A percentile compares a stretch with the other conserved stretches of the same genome.
These are phyloP conservation scores for Podilymbus podiceps DNA, from an alignment of 2,113 vertebrate species.

Conservation along the genomic window DNA sequence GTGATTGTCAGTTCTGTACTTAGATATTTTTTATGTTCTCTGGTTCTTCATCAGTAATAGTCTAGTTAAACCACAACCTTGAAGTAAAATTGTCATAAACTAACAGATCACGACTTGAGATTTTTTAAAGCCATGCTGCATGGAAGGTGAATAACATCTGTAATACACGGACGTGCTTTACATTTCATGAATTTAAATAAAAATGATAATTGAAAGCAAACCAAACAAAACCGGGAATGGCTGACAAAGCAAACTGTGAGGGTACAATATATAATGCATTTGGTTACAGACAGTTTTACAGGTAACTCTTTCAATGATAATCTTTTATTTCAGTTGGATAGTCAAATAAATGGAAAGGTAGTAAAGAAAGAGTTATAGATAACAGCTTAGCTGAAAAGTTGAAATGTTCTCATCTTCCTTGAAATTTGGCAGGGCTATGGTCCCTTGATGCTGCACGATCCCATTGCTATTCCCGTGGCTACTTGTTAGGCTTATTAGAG, in stretches of 20 bases:
- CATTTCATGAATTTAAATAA: background rate
- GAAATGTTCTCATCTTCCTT: background rate
- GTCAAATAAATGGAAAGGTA: background rate
- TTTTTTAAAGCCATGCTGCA: background rate
- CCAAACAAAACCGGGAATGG: background rate
- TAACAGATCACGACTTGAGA: background rate
- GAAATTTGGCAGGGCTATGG: background rate
- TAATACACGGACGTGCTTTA: background rate
- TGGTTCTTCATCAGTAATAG: background rate
- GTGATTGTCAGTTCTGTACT: background rate
- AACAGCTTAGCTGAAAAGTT: background rate
- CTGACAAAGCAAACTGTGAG: background rate
- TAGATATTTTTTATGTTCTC: background rate
- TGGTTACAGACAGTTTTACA: background rate
- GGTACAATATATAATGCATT: fast-evolving
- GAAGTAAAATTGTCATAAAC: background rate
- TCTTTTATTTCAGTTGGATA: background rate
- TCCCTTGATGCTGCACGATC: no score
- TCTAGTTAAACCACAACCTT: background rate
- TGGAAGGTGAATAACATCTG: background rate
- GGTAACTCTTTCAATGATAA: background rate
- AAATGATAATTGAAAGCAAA: background rate
- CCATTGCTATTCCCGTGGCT: background rate
- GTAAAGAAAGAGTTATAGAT: background rate
- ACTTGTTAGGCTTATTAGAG: background rate